phyloP scores from a whole-genome alignment of 2,888 invertebrate species.

The Parapristionchus giblindavisi region DNA sequence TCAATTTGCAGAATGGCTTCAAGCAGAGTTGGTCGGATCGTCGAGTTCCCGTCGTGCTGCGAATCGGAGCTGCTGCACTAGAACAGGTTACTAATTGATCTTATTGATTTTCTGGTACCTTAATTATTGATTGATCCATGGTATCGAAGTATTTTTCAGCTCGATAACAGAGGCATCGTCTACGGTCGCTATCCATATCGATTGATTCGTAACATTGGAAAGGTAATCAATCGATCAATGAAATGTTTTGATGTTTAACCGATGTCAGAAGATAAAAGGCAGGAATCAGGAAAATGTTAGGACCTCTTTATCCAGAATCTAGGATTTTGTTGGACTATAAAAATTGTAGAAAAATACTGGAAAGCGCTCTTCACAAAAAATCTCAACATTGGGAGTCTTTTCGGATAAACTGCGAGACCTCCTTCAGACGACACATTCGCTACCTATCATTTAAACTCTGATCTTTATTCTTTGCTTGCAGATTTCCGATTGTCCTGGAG shows the following conservation, averaged over 20 bases:
- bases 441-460: not conserved
- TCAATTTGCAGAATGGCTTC: slow-evolving; percentile 81
- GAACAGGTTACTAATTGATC: slow-evolving; percentile 76
- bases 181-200: slow-evolving; percentile 48
- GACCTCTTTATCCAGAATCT: no score
- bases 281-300: no score
- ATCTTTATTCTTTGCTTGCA: slow-evolving; percentile 70
- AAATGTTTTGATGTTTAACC: not conserved
- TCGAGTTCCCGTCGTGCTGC: slow-evolving; percentile 84
- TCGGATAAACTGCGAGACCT: no score
- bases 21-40: slow-evolving; percentile 97
- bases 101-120: not conserved
- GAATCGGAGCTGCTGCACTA: slow-evolving; percentile 89
- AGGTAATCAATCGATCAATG: slow-evolving; percentile 25
- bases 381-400: no score
- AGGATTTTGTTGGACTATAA: no score
- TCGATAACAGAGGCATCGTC: slow-evolving; percentile 28
- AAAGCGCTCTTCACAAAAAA: no score
- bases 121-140: not conserved
- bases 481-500: slow-evolving; percentile 88
- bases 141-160: not conserved
- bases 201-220: slow-evolving; percentile 52
- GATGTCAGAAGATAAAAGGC: no score
- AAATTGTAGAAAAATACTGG: no score
- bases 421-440: no score